A percentile compares a stretch with the other conserved stretches of the same genome.
These are phyloP conservation scores for Terebella lapidaria DNA, from an alignment of 2,888 invertebrate genomes.

Conservation along the genomic window DNA sequence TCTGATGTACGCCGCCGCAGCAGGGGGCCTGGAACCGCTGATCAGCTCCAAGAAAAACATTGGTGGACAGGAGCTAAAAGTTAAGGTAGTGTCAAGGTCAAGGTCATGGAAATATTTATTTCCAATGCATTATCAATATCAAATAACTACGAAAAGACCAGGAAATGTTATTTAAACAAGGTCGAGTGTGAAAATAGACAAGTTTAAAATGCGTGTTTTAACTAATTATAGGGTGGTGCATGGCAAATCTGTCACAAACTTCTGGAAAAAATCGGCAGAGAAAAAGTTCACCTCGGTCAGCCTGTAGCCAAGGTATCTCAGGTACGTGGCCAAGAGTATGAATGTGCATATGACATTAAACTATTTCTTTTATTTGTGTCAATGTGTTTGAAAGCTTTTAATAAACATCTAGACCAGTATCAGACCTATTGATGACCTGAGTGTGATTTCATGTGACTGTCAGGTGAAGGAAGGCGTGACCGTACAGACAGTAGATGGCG, in stretches of 20 bases:
- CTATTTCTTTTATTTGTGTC: no score
- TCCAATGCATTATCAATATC: no score
- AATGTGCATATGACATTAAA: no score
- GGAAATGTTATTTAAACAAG: no score
- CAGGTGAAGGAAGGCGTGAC: background rate
- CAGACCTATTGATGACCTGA: background rate
- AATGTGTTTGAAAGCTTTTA: no score
- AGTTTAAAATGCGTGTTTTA: no score
- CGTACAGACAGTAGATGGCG: background rate
- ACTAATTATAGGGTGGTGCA: slow-evolving; percentile 46
- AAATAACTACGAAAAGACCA: no score
- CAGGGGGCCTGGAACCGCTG: slow-evolving; percentile 40
- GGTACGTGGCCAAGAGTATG: slow-evolving; percentile 29
- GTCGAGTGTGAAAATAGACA: no score
- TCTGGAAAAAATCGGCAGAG: slow-evolving; percentile 29
- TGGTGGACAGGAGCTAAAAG: slow-evolving; percentile 43
- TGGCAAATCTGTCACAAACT: slow-evolving; percentile 40
- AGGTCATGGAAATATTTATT: no score
- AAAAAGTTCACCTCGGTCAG: slow-evolving; percentile 29
- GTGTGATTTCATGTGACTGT: background rate
- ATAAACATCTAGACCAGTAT: no score
- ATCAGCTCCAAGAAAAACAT: slow-evolving; percentile 36
- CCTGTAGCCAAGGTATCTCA: slow-evolving; percentile 38
- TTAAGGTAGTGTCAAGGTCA: no score
- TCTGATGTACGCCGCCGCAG: slow-evolving; percentile 41